These are phyloP conservation scores for Halotydeus destructor DNA, from an alignment of 1,140 invertebrate species.

Conservation along the genomic window DNA sequence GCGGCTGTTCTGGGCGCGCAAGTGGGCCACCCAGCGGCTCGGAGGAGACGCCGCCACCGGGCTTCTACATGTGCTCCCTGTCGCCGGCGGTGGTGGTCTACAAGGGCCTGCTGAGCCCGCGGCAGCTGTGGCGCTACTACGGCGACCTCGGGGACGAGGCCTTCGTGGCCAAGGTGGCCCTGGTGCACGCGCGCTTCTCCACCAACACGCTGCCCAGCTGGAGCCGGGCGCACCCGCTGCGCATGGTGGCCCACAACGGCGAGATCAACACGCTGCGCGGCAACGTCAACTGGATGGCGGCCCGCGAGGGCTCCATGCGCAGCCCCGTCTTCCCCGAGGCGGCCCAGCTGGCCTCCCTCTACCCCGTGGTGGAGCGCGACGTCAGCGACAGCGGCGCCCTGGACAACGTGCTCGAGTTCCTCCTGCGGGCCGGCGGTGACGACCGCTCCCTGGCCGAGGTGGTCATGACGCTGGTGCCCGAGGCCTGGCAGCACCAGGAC, in stretches of 20 bases:
- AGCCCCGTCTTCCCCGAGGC: conserved; percentile 51
- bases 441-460: conserved; percentile 81
- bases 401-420: conserved; percentile 93
- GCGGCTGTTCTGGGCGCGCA: conserved; percentile 73
- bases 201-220: conserved; percentile 98
- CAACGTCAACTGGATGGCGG: conserved; percentile 96
- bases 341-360: conserved; percentile 58
- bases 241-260: conserved; percentile 95
- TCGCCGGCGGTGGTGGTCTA: conserved; percentile 78
- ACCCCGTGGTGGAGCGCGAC: conserved; percentile 92
- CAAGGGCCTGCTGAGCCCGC: conserved; percentile 88
- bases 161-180: conserved; percentile 78
- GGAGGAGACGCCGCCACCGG: conserved; percentile 23
- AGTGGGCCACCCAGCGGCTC: conserved; percentile 55
- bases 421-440: conserved; percentile 75
- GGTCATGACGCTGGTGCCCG: conserved; percentile 97
- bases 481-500: conserved; percentile 97
- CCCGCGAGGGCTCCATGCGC: conserved; percentile 92
- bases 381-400: conserved; percentile 90
- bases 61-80: conserved; percentile 92
- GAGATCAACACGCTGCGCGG: conserved; percentile 97
- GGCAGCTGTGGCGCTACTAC: conserved; percentile 78
- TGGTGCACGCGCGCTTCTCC: conserved; percentile 92
- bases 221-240: conserved; percentile 94
- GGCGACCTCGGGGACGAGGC: conserved; percentile 45